Conservation (phyloP, 2,888 invertebrate species). For the Bombyx huttoni region DNA sequence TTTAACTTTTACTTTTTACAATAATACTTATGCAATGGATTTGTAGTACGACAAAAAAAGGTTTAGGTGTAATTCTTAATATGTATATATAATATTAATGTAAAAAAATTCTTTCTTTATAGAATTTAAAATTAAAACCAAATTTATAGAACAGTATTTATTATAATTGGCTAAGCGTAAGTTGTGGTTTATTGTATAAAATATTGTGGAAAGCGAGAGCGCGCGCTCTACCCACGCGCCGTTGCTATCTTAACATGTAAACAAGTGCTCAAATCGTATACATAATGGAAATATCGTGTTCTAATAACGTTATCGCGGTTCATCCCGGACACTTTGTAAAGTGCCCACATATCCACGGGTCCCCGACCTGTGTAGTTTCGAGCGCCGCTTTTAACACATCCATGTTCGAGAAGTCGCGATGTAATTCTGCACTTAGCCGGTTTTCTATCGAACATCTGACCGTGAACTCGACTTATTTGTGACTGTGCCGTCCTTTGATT, state of each 20-base stretch:
- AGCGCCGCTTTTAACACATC: constrained; percentile 39
- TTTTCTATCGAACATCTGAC: constrained; percentile 24
- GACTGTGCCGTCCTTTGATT: constrained; percentile 9
- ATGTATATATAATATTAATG: no score
- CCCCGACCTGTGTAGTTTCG: constrained; percentile 32
- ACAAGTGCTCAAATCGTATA: constrained; percentile 71
- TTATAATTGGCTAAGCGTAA: constrained; percentile 35
- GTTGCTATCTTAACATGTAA: constrained; percentile 65
- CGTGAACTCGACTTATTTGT: constrained; percentile 2
- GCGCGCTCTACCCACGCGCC: constrained; percentile 45
- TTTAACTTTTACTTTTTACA: no score
- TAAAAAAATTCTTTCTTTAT: no score
- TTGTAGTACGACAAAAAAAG: no score
- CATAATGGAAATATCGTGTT: constrained; percentile 73
- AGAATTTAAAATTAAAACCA: background rate
- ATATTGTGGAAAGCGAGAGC: constrained; percentile 31
- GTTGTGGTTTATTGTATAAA: constrained; percentile 24
- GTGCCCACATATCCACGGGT: constrained; percentile 56
- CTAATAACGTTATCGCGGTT: constrained; percentile 69
- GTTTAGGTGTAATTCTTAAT: no score
- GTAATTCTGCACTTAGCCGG: constrained; percentile 48
- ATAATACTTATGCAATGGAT: no score
- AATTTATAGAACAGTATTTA: background rate
- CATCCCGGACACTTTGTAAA: constrained; percentile 71
- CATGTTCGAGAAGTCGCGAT: constrained; percentile 24